A percentile compares a stretch with the other conserved stretches of the same genome.
Conservation (phyloP, 2,113 vertebrate species). For the Coturnix japonica region DNA sequence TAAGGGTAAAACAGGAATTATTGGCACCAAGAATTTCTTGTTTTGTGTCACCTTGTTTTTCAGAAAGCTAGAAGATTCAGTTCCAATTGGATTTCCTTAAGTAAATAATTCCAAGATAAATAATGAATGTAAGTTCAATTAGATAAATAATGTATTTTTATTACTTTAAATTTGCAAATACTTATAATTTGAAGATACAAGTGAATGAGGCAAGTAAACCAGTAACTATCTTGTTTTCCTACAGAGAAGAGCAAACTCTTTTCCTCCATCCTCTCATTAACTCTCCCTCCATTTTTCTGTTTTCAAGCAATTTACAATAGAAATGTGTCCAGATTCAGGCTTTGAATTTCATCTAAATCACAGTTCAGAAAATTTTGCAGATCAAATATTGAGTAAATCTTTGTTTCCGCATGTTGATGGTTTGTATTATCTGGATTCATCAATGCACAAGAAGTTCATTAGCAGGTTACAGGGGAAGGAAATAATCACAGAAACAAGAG, state of each 20-base stretch:
- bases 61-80: background rate
- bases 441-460: background rate
- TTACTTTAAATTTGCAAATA: background rate
- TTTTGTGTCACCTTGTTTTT: background rate
- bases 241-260: background rate
- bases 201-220: background rate
- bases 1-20: background rate
- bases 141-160: background rate
- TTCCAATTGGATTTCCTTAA: background rate
- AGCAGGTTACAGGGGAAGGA: background rate
- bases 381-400: background rate
- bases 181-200: background rate
- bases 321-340: background rate
- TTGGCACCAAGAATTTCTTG: background rate
- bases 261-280: background rate
- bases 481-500: background rate
- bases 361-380: background rate
- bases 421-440: background rate
- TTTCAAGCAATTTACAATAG: background rate
- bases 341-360: background rate
- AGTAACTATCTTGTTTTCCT: background rate
- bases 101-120: background rate
- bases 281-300: background rate
- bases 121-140: background rate
- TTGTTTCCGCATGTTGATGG: background rate